Conservation (phyloP, 2,797 vertebrate genomes). For the Threskiornis aethiopicus region DNA sequence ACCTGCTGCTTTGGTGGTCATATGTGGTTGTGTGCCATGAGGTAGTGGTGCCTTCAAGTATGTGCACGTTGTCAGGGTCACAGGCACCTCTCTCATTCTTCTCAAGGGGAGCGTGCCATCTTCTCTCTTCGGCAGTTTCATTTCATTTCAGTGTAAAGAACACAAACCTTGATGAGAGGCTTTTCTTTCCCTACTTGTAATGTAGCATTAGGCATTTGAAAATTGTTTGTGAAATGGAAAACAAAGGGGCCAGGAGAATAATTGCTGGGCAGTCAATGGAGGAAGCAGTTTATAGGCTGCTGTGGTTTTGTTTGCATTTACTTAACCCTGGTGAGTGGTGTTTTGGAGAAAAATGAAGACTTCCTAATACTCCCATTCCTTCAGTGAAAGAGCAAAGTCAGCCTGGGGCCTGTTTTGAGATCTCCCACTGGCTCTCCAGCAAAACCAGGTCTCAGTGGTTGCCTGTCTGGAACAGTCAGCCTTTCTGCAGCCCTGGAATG, state of each 20-base stretch:
- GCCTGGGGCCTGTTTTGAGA: neutral
- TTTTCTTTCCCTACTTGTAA: neutral
- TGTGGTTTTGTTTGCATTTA: neutral
- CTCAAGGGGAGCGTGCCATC: rapidly evolving
- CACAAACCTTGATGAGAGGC: neutral
- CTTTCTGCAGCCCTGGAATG: neutral
- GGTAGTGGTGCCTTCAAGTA: neutral
- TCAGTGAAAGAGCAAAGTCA: neutral
- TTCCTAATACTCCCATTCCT: neutral
- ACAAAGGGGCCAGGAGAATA: neutral
- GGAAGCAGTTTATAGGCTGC: neutral
- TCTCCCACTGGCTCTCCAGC: neutral
- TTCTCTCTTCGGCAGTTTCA: neutral
- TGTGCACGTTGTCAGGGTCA: rapidly evolving
- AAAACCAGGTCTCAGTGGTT: neutral
- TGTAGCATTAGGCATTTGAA: rapidly evolving
- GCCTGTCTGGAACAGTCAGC: rapidly evolving
- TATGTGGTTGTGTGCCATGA: neutral
- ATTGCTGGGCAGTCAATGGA: neutral
- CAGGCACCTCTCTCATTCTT: neutral
- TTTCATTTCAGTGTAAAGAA: neutral
- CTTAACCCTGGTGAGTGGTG: neutral
- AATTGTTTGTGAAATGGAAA: neutral
- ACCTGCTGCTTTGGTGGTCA: neutral
- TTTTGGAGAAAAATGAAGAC: neutral